Evolutionary conservation across 2,113 vertebrate genomes (phyloP).

Genomic region (Gallinago jamesoni): DNA sequence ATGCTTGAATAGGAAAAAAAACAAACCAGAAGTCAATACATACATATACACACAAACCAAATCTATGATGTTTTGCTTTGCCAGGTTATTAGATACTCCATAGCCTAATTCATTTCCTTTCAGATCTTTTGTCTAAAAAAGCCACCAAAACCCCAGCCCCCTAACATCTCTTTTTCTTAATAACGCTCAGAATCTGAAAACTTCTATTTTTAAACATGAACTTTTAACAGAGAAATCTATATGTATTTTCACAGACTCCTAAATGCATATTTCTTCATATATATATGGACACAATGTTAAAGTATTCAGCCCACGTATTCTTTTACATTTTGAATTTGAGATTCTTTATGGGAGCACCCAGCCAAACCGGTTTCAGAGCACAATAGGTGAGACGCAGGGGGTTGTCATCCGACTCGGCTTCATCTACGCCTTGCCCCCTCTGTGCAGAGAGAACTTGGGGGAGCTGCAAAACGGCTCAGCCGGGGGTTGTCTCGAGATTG

Average conservation of each 20-base stretch:
- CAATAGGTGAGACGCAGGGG: too few relatives aligned
- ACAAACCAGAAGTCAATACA: neutral
- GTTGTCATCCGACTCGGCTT: too few relatives aligned
- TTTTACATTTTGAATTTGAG: neutral
- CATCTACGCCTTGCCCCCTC: too few relatives aligned
- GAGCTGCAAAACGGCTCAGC: too few relatives aligned
- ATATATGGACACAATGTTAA: neutral
- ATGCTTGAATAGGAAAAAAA: neutral
- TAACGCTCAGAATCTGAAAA: neutral
- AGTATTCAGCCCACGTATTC: neutral
- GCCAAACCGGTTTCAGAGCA: too few relatives aligned
- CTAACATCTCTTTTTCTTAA: neutral
- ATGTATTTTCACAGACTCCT: neutral
- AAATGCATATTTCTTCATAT: neutral
- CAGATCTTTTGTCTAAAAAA: neutral
- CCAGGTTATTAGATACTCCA: neutral
- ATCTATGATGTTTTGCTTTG: neutral
- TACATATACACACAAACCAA: neutral
- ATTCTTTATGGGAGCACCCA: too few relatives aligned
- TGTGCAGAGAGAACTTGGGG: too few relatives aligned
- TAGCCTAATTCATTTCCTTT: neutral
- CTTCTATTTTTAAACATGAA: neutral
- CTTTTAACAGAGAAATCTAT: neutral
- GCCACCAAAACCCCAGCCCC: neutral
- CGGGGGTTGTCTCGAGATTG: too few relatives aligned